Evolutionary conservation across 1,140 invertebrate species (phyloP).

Genomic region (Laupala kohalensis): DNA sequence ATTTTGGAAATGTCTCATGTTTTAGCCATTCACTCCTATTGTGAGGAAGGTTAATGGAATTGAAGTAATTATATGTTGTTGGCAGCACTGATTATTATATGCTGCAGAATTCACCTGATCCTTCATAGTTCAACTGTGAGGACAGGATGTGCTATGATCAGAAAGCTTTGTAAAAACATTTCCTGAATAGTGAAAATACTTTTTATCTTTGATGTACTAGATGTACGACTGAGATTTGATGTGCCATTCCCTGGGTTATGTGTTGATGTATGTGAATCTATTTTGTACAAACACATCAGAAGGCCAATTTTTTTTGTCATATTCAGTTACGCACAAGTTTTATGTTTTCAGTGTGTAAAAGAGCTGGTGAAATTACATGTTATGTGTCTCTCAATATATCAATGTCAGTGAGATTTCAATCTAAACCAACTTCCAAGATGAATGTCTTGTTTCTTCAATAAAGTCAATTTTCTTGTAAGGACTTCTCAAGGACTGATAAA

Average conservation of each 20-base stretch:
- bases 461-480: no score
- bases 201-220: background rate
- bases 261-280: background rate
- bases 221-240: background rate
- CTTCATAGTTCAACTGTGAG: background rate
- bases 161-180: background rate
- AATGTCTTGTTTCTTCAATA: no score
- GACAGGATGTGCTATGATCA: background rate
- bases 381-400: background rate
- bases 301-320: background rate
- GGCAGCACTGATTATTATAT: background rate
- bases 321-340: background rate
- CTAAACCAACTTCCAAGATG: background rate
- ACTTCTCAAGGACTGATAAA: no score
- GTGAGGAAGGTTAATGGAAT: background rate
- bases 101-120: background rate
- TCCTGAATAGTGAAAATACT: background rate
- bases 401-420: background rate
- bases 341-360: background rate
- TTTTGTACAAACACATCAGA: background rate
- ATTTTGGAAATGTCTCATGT: background rate
- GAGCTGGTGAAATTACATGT: background rate
- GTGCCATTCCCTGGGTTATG: background rate
- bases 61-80: background rate
- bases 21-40: background rate